Percentiles rank a stretch among this genome's conserved stretches.
Evolutionary conservation across 2,888 invertebrate species (phyloP).

Genomic region (Cephus runcator): DNA sequence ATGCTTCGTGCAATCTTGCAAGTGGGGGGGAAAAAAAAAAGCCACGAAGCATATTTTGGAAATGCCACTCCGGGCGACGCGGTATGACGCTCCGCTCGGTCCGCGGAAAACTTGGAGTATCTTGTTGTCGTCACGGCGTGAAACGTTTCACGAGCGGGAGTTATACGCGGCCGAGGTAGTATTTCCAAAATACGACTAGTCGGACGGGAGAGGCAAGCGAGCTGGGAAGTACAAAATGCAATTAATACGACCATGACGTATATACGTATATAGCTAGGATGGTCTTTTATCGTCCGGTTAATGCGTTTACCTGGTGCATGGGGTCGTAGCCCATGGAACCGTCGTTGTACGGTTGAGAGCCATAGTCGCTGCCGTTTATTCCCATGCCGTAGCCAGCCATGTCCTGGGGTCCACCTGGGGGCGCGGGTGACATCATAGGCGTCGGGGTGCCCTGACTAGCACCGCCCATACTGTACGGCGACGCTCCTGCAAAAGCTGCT

Average conservation of each 20-base stretch:
- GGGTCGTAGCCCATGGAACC: conserved; percentile 92
- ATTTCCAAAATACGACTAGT: background rate
- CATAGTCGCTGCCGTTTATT: conserved; percentile 88
- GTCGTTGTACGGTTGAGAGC: conserved; percentile 85
- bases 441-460: conserved; percentile 91
- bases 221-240: background rate
- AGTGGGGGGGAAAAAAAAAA: background rate
- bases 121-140: background rate
- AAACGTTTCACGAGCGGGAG: background rate
- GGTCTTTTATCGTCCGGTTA: background rate
- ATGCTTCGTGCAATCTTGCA: background rate
- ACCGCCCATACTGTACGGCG: conserved; percentile 86
- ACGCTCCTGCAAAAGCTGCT: conserved; percentile 76
- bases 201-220: background rate
- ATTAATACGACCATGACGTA: background rate
- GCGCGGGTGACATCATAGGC: conserved; percentile 95
- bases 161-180: background rate
- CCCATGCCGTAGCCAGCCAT: conserved; percentile 94
- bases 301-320: conserved; percentile 81
- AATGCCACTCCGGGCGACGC: background rate
- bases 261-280: background rate
- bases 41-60: background rate
- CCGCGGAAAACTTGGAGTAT: background rate
- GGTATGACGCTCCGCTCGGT: background rate
- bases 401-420: conserved; percentile 80